Evolutionary conservation across 2,888 invertebrate genomes (phyloP).

Genomic region (Baccha elongata): DNA sequence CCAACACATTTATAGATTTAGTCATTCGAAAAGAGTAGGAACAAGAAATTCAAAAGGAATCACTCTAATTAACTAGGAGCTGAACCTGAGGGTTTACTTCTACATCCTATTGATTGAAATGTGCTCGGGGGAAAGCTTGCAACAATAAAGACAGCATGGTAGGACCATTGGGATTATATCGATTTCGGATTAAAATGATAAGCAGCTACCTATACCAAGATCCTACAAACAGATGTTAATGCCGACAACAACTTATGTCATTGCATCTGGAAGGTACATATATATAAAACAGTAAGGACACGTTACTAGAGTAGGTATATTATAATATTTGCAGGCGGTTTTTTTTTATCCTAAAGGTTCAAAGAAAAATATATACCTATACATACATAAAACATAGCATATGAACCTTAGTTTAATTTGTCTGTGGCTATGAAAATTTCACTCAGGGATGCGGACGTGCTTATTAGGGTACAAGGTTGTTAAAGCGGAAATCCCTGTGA

Average conservation of each 20-base stretch:
- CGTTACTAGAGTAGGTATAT: constrained; percentile 3
- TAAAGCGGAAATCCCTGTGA: constrained; percentile 67
- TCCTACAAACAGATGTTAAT: constrained; percentile 26
- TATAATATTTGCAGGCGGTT: constrained; percentile 2
- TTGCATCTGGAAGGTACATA: constrained; percentile 17
- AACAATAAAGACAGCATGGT: constrained; percentile 29
- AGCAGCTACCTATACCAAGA: constrained; percentile 15
- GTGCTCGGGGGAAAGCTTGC: constrained; percentile 25
- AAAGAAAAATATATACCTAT: neutral
- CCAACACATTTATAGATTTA: constrained; percentile 18
- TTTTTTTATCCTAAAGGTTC: constrained; percentile 44
- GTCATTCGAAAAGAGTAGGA: neutral
- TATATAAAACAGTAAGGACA: neutral
- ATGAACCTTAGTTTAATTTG: constrained; percentile 65
- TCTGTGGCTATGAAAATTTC: constrained; percentile 69
- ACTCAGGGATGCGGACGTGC: constrained; percentile 66
- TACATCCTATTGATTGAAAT: constrained; percentile 25
- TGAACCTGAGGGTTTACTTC: constrained; percentile 18
- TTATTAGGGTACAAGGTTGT: constrained; percentile 62
- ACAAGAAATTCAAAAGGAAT: constrained; percentile 28
- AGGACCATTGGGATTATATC: constrained; percentile 50
- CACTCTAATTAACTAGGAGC: constrained; percentile 38
- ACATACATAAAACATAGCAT: constrained; percentile 4
- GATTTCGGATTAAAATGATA: constrained; percentile 59
- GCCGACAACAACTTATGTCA: constrained; percentile 17